Percentiles rank a stretch among this genome's conserved stretches.
Conservation (phyloP, 2,113 vertebrate species). For the Neodontobutis hainanensis region DNA sequence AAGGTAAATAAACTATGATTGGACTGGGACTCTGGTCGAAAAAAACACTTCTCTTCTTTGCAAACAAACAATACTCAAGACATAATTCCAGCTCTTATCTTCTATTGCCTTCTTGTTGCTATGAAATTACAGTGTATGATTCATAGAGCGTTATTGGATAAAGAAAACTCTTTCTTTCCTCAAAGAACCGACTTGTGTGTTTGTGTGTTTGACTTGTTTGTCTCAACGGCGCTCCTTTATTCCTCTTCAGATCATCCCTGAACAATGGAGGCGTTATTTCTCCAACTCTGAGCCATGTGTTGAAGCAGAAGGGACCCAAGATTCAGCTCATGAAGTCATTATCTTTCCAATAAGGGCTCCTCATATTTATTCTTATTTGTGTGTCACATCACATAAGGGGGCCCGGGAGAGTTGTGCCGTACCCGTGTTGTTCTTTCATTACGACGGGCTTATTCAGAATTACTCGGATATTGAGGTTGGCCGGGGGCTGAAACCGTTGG, state of each 20-base stretch:
- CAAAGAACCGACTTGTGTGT: not conserved
- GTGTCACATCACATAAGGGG: slow-evolving; percentile 36
- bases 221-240: not conserved
- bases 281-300: not conserved
- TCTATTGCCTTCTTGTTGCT: not conserved
- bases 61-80: not conserved
- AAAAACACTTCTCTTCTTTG: not conserved
- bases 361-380: slow-evolving; percentile 12
- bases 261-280: not conserved
- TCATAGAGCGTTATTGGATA: not conserved
- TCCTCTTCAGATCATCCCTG: not conserved
- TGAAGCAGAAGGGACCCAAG: not conserved
- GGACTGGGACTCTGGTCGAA: not conserved
- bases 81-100: slow-evolving; percentile 2
- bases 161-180: not conserved
- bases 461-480: slow-evolving; percentile 57
- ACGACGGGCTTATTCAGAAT: slow-evolving; percentile 57
- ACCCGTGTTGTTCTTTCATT: slow-evolving; percentile 71
- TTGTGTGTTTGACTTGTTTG: not conserved
- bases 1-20: not conserved
- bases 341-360: slow-evolving; percentile 21
- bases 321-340: not conserved
- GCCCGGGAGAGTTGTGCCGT: slow-evolving; percentile 38
- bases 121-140: too few species aligned
- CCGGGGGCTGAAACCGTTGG: slow-evolving; percentile 41